Conservation (phyloP, 1,140 invertebrate genomes). For the Zaprionus inermis region DNA sequence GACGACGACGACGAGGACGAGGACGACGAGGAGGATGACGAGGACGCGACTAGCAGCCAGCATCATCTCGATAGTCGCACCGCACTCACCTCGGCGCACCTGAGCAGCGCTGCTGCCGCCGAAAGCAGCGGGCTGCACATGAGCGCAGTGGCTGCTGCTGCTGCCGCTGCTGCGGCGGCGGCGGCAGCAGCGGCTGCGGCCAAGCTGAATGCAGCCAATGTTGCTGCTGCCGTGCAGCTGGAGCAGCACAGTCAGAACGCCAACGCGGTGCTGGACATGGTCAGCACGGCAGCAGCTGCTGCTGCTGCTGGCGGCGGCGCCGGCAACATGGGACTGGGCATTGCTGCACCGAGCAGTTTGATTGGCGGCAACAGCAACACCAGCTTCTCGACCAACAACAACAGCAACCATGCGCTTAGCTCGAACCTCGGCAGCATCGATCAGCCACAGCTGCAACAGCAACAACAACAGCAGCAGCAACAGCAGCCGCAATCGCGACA, state of each 20-base stretch:
- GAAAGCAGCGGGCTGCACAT: slow-evolving; percentile 65
- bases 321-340: slow-evolving; percentile 14
- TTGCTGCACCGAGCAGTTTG: slow-evolving; percentile 45
- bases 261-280: slow-evolving; percentile 59
- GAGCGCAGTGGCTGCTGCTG: slow-evolving; percentile 65
- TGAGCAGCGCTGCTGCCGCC: slow-evolving; percentile 43
- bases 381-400: slow-evolving; percentile 72
- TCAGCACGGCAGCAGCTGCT: slow-evolving; percentile 20
- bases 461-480: not conserved
- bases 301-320: not conserved
- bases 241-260: slow-evolving; percentile 61
- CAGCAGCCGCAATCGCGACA: slow-evolving; percentile 12
- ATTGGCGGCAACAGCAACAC: slow-evolving; percentile 69
- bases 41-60: slow-evolving; percentile 58
- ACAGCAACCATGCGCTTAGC: slow-evolving; percentile 66
- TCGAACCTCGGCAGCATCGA: not conserved
- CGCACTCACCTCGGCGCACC: slow-evolving; percentile 51
- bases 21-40: slow-evolving; percentile 56
- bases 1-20: slow-evolving; percentile 65
- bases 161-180: slow-evolving; percentile 65
- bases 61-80: slow-evolving; percentile 41
- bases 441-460: slow-evolving; percentile 13
- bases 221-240: slow-evolving; percentile 42
- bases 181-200: slow-evolving; percentile 57
- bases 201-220: slow-evolving; percentile 54